Conservation (phyloP, 2,113 vertebrate species). For the Oncorhynchus tshawytscha region DNA sequence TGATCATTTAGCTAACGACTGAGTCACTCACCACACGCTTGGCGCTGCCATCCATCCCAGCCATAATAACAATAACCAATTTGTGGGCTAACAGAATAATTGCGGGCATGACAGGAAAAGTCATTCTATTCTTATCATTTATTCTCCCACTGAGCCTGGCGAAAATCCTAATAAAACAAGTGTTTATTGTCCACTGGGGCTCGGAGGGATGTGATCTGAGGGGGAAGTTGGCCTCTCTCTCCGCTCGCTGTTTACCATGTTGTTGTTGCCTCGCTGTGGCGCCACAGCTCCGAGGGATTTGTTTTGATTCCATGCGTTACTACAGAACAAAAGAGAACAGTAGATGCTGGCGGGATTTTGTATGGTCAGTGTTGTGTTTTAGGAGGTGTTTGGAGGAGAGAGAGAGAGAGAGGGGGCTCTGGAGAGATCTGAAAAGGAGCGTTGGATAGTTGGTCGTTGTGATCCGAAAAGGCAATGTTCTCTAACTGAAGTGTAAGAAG, state of each 20-base stretch:
- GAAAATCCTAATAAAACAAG: constrained; percentile 64
- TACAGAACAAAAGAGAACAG: neutral
- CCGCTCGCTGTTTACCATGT: constrained; percentile 20
- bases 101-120: constrained; percentile 75
- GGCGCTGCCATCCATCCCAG: constrained; percentile 57
- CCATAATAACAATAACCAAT: constrained; percentile 67
- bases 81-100: constrained; percentile 80
- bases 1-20: constrained; percentile 67
- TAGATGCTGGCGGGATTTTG: neutral
- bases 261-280: constrained; percentile 13
- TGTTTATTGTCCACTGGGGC: constrained; percentile 48
- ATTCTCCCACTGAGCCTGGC: constrained; percentile 69
- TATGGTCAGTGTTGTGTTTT: constrained; percentile 6
- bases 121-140: constrained; percentile 80
- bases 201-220: constrained; percentile 43
- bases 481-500: neutral
- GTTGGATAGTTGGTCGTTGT: neutral
- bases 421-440: constrained; percentile 2
- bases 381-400: neutral
- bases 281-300: neutral
- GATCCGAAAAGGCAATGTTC: constrained; percentile 26
- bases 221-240: constrained; percentile 10
- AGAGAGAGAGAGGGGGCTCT: neutral
- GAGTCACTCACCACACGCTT: constrained; percentile 67
- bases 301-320: neutral